phyloP scores from a whole-genome alignment of 2,888 invertebrate species.

The Poecilobothrus nobilitatus region DNA sequence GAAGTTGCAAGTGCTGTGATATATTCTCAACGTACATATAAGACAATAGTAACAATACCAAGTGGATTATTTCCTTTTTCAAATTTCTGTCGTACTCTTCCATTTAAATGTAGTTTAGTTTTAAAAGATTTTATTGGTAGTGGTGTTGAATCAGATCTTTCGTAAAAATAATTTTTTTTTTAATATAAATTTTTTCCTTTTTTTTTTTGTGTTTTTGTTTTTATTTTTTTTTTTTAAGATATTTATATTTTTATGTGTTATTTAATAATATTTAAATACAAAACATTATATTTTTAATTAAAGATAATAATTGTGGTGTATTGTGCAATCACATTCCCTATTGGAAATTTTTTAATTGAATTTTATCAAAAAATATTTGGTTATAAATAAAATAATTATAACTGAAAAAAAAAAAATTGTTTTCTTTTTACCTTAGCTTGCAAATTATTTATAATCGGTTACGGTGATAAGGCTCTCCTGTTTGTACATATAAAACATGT shows the following conservation, averaged over 20 bases:
- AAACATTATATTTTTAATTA: not conserved
- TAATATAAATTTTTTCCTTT: not conserved
- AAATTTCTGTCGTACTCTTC: conserved; percentile 51
- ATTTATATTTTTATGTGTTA: not conserved
- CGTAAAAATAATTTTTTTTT: not conserved
- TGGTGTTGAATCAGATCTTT: conserved; percentile 53
- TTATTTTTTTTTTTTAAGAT: not conserved
- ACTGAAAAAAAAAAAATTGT: too few relatives aligned
- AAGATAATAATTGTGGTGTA: too few relatives aligned
- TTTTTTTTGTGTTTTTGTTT: not conserved
- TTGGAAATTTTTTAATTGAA: too few relatives aligned
- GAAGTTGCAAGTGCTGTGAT: conserved; percentile 60
- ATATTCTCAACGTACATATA: conserved; percentile 56
- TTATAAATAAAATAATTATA: too few relatives aligned
- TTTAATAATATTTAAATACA: not conserved
- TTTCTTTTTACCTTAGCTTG: too few relatives aligned
- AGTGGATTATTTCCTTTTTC: conserved; percentile 51
- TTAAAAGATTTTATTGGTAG: conserved; percentile 59
- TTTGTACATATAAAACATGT: too few relatives aligned
- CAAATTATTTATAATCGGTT: too few relatives aligned
- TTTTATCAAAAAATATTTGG: too few relatives aligned
- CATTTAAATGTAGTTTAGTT: conserved; percentile 47
- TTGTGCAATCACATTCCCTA: too few relatives aligned
- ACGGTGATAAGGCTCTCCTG: too few relatives aligned
- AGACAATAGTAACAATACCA: conserved; percentile 57